Conservation (phyloP, 2,888 invertebrate species). For the Hemistola chrysoprasaria region DNA sequence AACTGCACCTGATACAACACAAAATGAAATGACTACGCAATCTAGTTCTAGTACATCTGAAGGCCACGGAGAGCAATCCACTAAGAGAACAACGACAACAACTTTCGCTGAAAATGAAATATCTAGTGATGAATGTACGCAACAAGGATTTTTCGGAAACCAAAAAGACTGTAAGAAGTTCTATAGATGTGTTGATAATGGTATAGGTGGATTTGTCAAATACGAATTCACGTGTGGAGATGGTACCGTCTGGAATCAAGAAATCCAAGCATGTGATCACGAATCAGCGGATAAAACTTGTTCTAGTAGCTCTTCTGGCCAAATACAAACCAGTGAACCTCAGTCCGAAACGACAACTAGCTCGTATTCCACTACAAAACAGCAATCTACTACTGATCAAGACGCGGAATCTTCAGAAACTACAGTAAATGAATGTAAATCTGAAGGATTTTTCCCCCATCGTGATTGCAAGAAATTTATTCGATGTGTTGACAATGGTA, state of each 20-base stretch:
- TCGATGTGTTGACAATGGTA: constrained; percentile 83
- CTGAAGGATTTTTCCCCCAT: constrained; percentile 87
- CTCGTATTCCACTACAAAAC: constrained; percentile 20
- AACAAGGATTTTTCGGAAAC: constrained; percentile 81
- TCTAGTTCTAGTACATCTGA: too few species aligned
- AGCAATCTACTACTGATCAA: constrained; percentile 19
- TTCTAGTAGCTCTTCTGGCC: constrained; percentile 8
- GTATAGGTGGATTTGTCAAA: constrained; percentile 81
- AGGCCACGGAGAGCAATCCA: too few species aligned
- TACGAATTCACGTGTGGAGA: constrained; percentile 87
- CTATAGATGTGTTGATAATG: constrained; percentile 86
- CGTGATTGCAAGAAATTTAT: constrained; percentile 88
- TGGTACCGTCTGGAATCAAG: constrained; percentile 86
- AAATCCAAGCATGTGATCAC: constrained; percentile 80
- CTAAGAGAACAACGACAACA: constrained; percentile 9
- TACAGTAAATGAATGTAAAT: constrained; percentile 60
- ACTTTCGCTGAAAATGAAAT: constrained; percentile 5
- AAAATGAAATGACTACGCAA: too few species aligned
- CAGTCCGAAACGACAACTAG: constrained; percentile 19
- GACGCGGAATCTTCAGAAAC: constrained; percentile 26
- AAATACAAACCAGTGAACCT: constrained; percentile 6
- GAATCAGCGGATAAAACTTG: constrained; percentile 46
- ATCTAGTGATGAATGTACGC: constrained; percentile 14
- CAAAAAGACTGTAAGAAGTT: constrained; percentile 85
- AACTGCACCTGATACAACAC: too few species aligned